These are phyloP conservation scores for Pheosia tremula DNA, from an alignment of 2,888 invertebrate species.

Conservation along the genomic window DNA sequence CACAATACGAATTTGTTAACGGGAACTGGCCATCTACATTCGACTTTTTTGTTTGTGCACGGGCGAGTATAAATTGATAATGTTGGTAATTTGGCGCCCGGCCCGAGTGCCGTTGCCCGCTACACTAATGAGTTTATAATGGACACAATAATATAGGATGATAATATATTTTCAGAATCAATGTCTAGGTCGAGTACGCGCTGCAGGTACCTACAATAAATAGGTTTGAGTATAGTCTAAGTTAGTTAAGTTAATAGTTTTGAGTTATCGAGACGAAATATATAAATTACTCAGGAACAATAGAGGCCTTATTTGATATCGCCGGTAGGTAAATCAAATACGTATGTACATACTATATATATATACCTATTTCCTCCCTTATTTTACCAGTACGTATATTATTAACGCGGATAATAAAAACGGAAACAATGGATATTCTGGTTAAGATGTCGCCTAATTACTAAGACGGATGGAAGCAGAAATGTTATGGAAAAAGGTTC, in stretches of 20 bases:
- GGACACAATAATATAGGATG: slow-evolving; percentile 77
- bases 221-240: slow-evolving; percentile 14
- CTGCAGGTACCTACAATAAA: slow-evolving; percentile 29
- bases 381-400: too few relatives aligned
- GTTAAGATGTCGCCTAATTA: not conserved
- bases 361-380: too few relatives aligned
- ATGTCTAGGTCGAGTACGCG: slow-evolving; percentile 75
- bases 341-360: too few relatives aligned
- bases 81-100: slow-evolving; percentile 83
- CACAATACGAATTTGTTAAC: slow-evolving; percentile 84
- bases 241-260: slow-evolving; percentile 19
- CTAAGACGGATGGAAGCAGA: not conserved
- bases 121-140: slow-evolving; percentile 84
- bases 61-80: slow-evolving; percentile 81
- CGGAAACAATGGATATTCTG: too few relatives aligned
- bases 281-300: not conserved
- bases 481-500: slow-evolving; percentile 8
- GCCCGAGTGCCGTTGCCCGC: slow-evolving; percentile 80
- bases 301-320: too few relatives aligned
- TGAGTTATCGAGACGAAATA: slow-evolving; percentile 12
- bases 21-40: slow-evolving; percentile 81
- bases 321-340: too few relatives aligned
- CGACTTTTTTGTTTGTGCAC: slow-evolving; percentile 82
- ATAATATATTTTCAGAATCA: slow-evolving; percentile 81
- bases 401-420: too few relatives aligned